Conservation (phyloP, 2,888 invertebrate species). For the Taphrorychus bicolor region DNA sequence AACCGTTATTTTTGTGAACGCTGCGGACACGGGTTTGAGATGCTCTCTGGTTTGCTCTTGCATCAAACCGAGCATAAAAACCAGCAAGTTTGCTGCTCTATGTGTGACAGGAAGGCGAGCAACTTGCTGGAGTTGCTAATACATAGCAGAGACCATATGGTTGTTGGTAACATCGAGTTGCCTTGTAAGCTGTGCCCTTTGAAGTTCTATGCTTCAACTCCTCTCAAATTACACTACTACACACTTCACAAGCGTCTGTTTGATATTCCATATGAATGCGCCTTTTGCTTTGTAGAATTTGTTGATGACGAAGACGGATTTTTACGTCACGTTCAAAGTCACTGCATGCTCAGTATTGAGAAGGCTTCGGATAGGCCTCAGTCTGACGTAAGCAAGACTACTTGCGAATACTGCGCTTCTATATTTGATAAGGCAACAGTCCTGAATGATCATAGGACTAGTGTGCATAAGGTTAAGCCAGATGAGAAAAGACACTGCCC, state of each 20-base stretch:
- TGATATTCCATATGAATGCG: conserved; percentile 11
- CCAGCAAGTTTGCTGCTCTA: not conserved
- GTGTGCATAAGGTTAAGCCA: not conserved
- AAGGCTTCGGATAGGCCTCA: not conserved
- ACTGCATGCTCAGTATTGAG: not conserved
- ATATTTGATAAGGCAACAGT: too few relatives aligned
- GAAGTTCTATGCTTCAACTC: conserved; percentile 2
- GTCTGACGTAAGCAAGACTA: not conserved
- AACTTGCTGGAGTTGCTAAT: conserved; percentile 3
- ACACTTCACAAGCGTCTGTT: not conserved
- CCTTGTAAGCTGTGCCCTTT: conserved; percentile 1
- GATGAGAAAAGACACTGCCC: not conserved
- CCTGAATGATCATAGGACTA: too few relatives aligned
- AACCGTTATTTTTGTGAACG: conserved; percentile 9
- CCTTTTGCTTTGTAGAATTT: not conserved
- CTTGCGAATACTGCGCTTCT: conserved; percentile 12
- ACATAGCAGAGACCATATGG: conserved; percentile 15
- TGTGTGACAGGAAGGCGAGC: not conserved
- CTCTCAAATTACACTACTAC: conserved; percentile 1
- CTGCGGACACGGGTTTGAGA: not conserved
- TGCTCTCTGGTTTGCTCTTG: not conserved
- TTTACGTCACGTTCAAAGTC: conserved; percentile 14
- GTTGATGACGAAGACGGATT: conserved; percentile 11
- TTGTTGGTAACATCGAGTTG: conserved; percentile 9
- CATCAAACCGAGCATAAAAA: not conserved